Evolutionary conservation across 2,113 vertebrate genomes (phyloP), one percentile per base, ranked within the genome.

Genomic region (Poecilia latipinna): DNA sequence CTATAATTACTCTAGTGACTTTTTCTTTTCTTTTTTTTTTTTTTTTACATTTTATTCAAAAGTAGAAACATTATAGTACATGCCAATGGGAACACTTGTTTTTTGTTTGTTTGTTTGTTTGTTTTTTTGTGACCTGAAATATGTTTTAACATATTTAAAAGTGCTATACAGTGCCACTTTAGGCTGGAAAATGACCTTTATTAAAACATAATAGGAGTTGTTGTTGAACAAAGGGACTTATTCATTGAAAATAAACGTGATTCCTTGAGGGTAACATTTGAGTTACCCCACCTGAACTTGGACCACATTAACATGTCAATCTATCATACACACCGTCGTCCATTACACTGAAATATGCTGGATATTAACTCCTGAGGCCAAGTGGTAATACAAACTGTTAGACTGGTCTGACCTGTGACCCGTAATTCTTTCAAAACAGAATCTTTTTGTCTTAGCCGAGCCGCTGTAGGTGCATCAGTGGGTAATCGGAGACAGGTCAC

Each of bases 91-190:
- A 28, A 33, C 4, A 44, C 67, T 44, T 61, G 24, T 74, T 15
- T 13, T 32, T 68, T 39, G 77, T 61, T 22, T 82, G 61, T 68
- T 79, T 33, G 60, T 74, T 28, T 28, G 28, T 28, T 28, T 85
- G 77, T 61, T 22, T 82, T 63, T 68, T 79, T 33, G 60, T 74
- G n/a, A 77, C 70, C 57, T 78, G 7, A 48, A 67, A 77, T 13
- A 5, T 80, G 48, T 61, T 54, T 75, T 78, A 37, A 12, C 1
- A 60, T 77, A 60, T 74, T 62, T 69, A 12, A 88, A 85, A 84
- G 80, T 86, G 82, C 51, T 39, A 75, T 72, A 77, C 57, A 82
- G 82, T 79, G 82, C 82, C 74, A n/a, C 39, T 80, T 73, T 54
- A 67, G 65, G 48, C 61, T 31, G 31, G 61, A 37, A 17, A 80